Evolutionary conservation across 2,888 invertebrate genomes (phyloP), one percentile per base, ranked within the genome.

Genomic region (Amiota mariae): DNA sequence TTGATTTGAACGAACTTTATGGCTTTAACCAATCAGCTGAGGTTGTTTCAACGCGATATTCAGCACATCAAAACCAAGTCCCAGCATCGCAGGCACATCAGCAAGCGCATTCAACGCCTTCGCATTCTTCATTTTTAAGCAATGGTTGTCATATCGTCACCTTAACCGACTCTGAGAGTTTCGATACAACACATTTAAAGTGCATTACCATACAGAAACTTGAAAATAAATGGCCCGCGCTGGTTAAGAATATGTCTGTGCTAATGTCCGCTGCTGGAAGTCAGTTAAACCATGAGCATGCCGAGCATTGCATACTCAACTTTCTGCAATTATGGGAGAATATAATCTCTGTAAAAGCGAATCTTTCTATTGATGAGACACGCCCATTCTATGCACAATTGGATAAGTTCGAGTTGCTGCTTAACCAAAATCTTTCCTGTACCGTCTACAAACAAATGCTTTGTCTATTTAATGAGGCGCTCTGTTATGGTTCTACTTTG

Each of bases 401-500:
- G 80, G 95, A 96, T 81, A 93, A 94, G 82, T 95, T 97, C 89
- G 95, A 95, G 13, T 92, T 94, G 75, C 91, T 93, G 63, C 91
- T 93, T 61, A 94, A 93, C 87, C 93, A 92, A 73, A 91, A 93
- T 79, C 90, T 97, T n/a, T 95, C 96, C 0, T 93, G 95, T 77
- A 92, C 96, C 67, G 93, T 97, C 80, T 97, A 97, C 93, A 94
- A 95, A 82, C 96, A 96, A 90, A 91, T 97, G 84, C 89, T 97
- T 76, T 95, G 95, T 81, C 91, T 97, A 49, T 96, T 97, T 82
- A 97, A 97, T 89, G 97, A 97, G 90, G 96, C 97, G 10, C 90
- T 97, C 71, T 97, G 97, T 89, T 97, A 97, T 88, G 97, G 97
- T 2, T 97, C 96, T 78, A 97, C 97, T 49, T 90, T 97, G 81